Evolutionary conservation across 2,797 vertebrate species (phyloP).

Genomic region (Leptodactylus fallax): DNA sequence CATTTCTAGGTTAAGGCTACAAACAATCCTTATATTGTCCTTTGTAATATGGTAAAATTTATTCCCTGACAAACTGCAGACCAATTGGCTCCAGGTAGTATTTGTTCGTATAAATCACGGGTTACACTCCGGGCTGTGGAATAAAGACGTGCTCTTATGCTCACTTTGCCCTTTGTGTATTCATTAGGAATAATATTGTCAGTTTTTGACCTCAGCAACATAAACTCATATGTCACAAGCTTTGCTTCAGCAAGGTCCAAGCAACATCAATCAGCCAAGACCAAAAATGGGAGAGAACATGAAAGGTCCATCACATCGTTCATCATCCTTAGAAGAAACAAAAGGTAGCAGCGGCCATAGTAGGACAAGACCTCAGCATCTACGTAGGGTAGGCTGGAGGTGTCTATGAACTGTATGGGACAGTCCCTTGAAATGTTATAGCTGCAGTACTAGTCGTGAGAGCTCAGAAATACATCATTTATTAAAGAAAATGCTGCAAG

Average conservation of each 20-base stretch:
- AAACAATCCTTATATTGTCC: constrained; percentile 66
- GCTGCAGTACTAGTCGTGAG: constrained; percentile 60
- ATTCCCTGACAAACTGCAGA: constrained; percentile 64
- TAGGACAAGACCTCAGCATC: constrained; percentile 61
- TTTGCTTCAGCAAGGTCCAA: constrained; percentile 65
- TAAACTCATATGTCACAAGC: constrained; percentile 66
- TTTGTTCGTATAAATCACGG: constrained; percentile 72
- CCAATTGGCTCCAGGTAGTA: constrained; percentile 63
- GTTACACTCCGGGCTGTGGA: constrained; percentile 66
- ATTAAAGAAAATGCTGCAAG: constrained; percentile 25
- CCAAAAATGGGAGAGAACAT: constrained; percentile 67
- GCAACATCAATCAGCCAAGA: constrained; percentile 65
- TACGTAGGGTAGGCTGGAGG: constrained; percentile 69
- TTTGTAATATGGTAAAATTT: constrained; percentile 68
- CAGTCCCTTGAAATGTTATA: constrained; percentile 68
- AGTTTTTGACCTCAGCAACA: constrained; percentile 66
- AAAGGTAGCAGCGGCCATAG: constrained; percentile 67
- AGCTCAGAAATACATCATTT: constrained; percentile 59
- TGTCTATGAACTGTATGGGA: constrained; percentile 64
- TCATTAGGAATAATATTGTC: constrained; percentile 67
- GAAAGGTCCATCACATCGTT: constrained; percentile 72
- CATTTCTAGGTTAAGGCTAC: background rate
- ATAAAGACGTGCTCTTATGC: constrained; percentile 69
- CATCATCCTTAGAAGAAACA: constrained; percentile 67
- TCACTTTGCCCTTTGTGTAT: constrained; percentile 65